Evolutionary conservation across 2,113 vertebrate genomes (phyloP).

Genomic region (Bathybates hornii): DNA sequence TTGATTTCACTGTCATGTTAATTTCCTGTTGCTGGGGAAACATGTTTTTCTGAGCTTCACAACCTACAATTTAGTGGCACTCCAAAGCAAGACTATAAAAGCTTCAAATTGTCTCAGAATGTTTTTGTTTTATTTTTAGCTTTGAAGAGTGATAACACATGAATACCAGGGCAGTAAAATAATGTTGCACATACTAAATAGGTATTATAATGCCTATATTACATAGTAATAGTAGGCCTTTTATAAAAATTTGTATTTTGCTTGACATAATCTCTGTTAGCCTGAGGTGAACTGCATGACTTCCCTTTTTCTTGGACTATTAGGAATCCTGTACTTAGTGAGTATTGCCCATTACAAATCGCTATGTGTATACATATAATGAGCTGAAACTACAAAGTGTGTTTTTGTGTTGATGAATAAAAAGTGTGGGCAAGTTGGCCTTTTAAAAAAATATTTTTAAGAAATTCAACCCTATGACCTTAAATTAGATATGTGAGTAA

Average conservation of each 20-base stretch:
- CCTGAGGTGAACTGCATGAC: not conserved
- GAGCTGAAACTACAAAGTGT: not conserved
- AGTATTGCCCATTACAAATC: not conserved
- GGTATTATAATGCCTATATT: not conserved
- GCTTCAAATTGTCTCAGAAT: not conserved
- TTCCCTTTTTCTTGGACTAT: not conserved
- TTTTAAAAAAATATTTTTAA: not conserved
- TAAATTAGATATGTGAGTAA: not conserved
- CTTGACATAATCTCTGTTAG: not conserved
- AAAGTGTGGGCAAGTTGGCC: not conserved
- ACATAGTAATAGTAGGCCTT: not conserved
- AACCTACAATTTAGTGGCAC: slow-evolving; percentile 43
- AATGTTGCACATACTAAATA: not conserved
- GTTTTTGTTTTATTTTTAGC: not conserved
- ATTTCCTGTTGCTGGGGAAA: slow-evolving; percentile 39
- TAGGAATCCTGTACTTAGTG: not conserved
- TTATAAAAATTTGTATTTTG: not conserved
- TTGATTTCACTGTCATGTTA: slow-evolving; percentile 51
- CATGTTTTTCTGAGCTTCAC: slow-evolving; percentile 23
- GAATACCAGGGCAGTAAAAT: not conserved
- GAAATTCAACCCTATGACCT: not conserved
- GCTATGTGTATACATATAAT: not conserved
- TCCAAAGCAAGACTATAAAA: not conserved
- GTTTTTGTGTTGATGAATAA: not conserved
- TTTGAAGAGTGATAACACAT: not conserved